A percentile compares a stretch with the other conserved stretches of the same genome.
Evolutionary conservation across 2,797 vertebrate genomes (phyloP).

Genomic region (Toxotes lorentzi): DNA sequence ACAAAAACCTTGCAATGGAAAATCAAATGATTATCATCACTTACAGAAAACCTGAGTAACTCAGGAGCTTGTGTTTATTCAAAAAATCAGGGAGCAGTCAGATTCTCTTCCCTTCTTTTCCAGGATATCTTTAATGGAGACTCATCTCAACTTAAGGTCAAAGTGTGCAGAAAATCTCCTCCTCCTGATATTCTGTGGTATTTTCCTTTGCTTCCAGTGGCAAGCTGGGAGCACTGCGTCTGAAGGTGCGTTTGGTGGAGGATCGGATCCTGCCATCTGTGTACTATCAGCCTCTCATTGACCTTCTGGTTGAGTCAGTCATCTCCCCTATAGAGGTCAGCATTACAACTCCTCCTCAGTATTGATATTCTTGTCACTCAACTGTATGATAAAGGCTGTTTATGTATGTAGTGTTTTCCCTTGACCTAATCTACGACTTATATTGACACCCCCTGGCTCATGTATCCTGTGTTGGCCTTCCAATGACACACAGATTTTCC

Average conservation of each 20-base stretch:
- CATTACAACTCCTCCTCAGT: conserved; percentile 30
- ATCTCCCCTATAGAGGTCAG: conserved; percentile 87
- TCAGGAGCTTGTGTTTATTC: not conserved
- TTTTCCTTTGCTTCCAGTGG: conserved; percentile 79
- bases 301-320: conserved; percentile 90
- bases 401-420: not conserved
- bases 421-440: no score
- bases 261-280: conserved; percentile 88
- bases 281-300: conserved; percentile 90
- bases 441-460: not conserved
- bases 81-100: not conserved
- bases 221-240: conserved; percentile 90
- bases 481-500: not conserved
- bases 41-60: not conserved
- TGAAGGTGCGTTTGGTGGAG: conserved; percentile 90
- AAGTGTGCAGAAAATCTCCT: not conserved
- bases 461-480: not conserved
- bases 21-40: not conserved
- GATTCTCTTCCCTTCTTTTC: not conserved
- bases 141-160: not conserved
- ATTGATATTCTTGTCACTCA: conserved; percentile 31
- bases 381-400: not conserved
- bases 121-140: not conserved
- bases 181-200: not conserved
- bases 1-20: not conserved